phyloP scores from a whole-genome alignment of 1,140 invertebrate species.

The Scaptomyza pallida region DNA sequence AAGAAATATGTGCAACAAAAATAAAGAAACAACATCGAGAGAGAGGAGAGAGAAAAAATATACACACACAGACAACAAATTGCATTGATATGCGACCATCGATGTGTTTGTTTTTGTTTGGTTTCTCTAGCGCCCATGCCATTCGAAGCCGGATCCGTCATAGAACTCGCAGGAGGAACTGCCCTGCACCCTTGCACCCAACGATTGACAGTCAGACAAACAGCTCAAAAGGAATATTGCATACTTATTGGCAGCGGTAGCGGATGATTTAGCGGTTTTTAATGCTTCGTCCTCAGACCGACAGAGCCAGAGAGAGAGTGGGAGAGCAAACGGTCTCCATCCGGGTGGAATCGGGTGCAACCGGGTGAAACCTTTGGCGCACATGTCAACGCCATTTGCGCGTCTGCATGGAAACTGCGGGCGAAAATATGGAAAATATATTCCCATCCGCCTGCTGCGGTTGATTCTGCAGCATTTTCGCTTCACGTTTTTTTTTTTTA shows the following conservation, averaged over 20 bases:
- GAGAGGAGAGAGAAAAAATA: conserved; percentile 27
- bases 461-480: background rate
- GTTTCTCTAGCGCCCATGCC: conserved; percentile 34
- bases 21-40: conserved; percentile 17
- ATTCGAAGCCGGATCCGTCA: conserved; percentile 16
- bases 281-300: conserved; percentile 51
- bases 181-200: conserved; percentile 22
- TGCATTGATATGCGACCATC: conserved; percentile 67
- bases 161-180: conserved; percentile 5
- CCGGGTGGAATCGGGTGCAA: conserved; percentile 8
- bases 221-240: conserved; percentile 68
- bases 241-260: conserved; percentile 71
- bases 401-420: conserved; percentile 46
- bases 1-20: conserved; percentile 53
- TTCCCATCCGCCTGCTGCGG: conserved; percentile 3
- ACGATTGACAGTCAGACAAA: conserved; percentile 59
- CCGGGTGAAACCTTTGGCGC: conserved; percentile 42
- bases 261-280: conserved; percentile 77
- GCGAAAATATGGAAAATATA: conserved; percentile 43
- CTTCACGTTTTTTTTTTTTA: too few species aligned
- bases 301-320: background rate
- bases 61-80: conserved; percentile 59
- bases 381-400: conserved; percentile 71
- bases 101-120: conserved; percentile 66
- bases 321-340: background rate